Base-by-base conservation (phyloP, 2,888 invertebrate genomes). In the Phyllotreta striolata region DNA sequence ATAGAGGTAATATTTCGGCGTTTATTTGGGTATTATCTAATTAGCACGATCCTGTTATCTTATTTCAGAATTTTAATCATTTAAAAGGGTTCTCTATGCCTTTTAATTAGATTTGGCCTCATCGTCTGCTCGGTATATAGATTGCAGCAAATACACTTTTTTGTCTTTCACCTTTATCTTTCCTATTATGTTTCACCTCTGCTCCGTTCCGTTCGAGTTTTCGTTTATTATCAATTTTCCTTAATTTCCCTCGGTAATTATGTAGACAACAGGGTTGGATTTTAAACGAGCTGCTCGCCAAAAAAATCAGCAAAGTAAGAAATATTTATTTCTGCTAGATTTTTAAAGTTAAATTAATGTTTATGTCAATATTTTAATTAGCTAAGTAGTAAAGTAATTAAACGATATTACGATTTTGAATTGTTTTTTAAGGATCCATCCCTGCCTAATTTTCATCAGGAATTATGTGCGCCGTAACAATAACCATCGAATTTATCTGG, bases 401-500 rank as follows among this genome's bases (percentile, higher is more conserved):
- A n/a, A 24, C 24, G 24, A n/a, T n/a, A n/a, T 24, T 24, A 24
- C 4, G 24, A 24, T 24, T 24, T 24, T 24, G 24, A 24, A 24
- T 24, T 24, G 24, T 24, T 24, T 24, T 24, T 24, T 24, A 24
- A 1, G 1, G 24, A 34, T 13, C 35, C n/a, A 37, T 9, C 49
- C 37, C 49, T 49, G 49, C 1, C 73, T 73, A 74, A 75, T 73
- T 73, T 72, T 72, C 69, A 65, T 66, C 70, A 69, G 74, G 74
- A 75, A 76, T 76, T 74, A 75, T 72, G 69, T 70, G 71, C 72
- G 71, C 75, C 70, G 73, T 76, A 76, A 76, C 77, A 76, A 77
- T 77, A 77, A 76, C 77, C 76, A 70, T 77, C 66, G 74, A 74
- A 77, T 74, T 75, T 75, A 77, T 76, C 73, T 71, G 61, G 67